Evolutionary conservation across 2,113 vertebrate genomes (phyloP), one percentile per base, ranked within the genome.

Genomic region (Scatophagus argus): DNA sequence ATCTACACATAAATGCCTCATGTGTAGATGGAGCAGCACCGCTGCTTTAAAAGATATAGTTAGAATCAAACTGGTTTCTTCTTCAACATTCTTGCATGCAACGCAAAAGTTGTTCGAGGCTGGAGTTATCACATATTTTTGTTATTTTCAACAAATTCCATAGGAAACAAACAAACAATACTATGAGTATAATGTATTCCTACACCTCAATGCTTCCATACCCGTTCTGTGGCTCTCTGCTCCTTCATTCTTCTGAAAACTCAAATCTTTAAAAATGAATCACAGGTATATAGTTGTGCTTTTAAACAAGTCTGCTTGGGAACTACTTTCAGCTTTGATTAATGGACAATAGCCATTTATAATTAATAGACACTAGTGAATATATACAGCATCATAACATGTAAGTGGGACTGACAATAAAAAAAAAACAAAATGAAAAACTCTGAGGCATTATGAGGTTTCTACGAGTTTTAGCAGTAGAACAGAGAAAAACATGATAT

Each of bases 1-100:
- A 74, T 88, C 85, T 81, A 34, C n/a, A n/a, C n/a, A n/a, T n/a
- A 73, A 61, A 77, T 60, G 19, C 74, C 60, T 49, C 43, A 31
- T 64, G 19, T 54, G 43, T 71, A 66, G 73, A 0, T 49, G 23
- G 41, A 23, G 52, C 34, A 3, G 3, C 8, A 7, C 31, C n/a
- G 36, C 34, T 62, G 52, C 65, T 68, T 41, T 49, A 34, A 65
- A 49, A 52, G 29, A 60, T 62, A 49, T 34, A 3, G 56, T n/a
- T 29, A 41, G 13, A 39, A 34, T 6, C 11, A 46, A 75, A 49
- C 8, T 9, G 10, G 6, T 51, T 38, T 62, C 14, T 23, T n/a
- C n/a, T n/a, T n/a, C n/a, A n/a, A n/a, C n/a, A n/a, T n/a, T 43
- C 43, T 38, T 64, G 43, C 83, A 59, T 44, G 66, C 44, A 7